A percentile compares a stretch with the other conserved stretches of the same genome.
Evolutionary conservation across 2,888 invertebrate species (phyloP).

Genomic region (Tiliacea citrago): DNA sequence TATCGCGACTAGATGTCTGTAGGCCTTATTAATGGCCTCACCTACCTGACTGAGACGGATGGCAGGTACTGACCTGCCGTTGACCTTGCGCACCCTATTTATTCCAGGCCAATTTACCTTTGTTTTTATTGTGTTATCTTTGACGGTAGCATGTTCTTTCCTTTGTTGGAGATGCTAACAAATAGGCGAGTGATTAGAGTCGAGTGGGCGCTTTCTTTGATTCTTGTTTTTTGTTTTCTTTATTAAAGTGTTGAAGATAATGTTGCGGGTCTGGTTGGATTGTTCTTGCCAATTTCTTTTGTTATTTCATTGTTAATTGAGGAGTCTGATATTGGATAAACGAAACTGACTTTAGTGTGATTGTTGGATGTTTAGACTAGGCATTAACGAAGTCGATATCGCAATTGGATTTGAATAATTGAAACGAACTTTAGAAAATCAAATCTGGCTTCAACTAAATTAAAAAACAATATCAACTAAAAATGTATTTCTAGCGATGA

Average conservation of each 20-base stretch:
- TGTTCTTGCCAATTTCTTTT: constrained; percentile 39
- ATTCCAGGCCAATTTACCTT: constrained; percentile 60
- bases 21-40: constrained; percentile 74
- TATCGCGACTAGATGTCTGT: constrained; percentile 69
- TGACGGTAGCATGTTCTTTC: constrained; percentile 59
- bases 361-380: constrained; percentile 34
- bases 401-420: constrained; percentile 16
- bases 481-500: constrained; percentile 2
- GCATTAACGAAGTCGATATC: constrained; percentile 10
- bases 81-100: constrained; percentile 64
- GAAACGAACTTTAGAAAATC: constrained; percentile 31
- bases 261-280: constrained; percentile 20
- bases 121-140: constrained; percentile 66
- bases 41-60: constrained; percentile 72
- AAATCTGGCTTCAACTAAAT: constrained; percentile 24
- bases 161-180: constrained; percentile 53
- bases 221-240: constrained; percentile 51
- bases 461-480: constrained; percentile 19
- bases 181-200: constrained; percentile 55
- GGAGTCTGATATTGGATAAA: constrained; percentile 26
- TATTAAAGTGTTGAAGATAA: constrained; percentile 49
- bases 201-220: constrained; percentile 44
- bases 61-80: constrained; percentile 64
- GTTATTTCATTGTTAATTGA: constrained; percentile 41
- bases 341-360: constrained; percentile 15